Conservation (phyloP, 2,888 invertebrate species). For the Carcina quercana region DNA sequence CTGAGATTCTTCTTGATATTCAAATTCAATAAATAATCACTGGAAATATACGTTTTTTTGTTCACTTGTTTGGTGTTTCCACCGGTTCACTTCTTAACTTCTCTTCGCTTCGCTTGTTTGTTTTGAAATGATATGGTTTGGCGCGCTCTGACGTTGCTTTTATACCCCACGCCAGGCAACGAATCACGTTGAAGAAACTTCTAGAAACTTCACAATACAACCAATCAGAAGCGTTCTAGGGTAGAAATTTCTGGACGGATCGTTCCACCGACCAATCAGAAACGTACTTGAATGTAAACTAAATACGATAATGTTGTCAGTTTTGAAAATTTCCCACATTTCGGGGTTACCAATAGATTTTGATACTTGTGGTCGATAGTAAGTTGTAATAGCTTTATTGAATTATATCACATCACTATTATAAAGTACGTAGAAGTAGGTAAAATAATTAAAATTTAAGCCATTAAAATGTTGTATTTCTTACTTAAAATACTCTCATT, state of each 20-base stretch:
- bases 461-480: too few relatives aligned
- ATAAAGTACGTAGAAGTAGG: too few relatives aligned
- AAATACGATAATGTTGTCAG: background rate
- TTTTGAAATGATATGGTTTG: slow-evolving; percentile 52
- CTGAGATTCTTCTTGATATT: slow-evolving; percentile 2
- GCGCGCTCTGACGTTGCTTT: slow-evolving; percentile 36
- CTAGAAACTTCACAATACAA: slow-evolving; percentile 27
- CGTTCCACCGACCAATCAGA: slow-evolving; percentile 26
- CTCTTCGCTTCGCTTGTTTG: slow-evolving; percentile 35
- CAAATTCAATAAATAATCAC: slow-evolving; percentile 5
- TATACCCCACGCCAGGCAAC: slow-evolving; percentile 27
- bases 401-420: too few relatives aligned
- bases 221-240: slow-evolving; percentile 32
- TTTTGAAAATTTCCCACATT: background rate
- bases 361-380: too few relatives aligned
- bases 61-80: slow-evolving; percentile 22
- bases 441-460: too few relatives aligned
- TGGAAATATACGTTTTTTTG: too few relatives aligned
- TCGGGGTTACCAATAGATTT: too few relatives aligned
- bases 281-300: too few relatives aligned
- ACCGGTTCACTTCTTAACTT: slow-evolving; percentile 26
- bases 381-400: too few relatives aligned
- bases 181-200: slow-evolving; percentile 40
- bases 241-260: slow-evolving; percentile 35
- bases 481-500: too few relatives aligned